phyloP scores from a whole-genome alignment of 1,140 invertebrate species.

The Solenopsis fugax region DNA sequence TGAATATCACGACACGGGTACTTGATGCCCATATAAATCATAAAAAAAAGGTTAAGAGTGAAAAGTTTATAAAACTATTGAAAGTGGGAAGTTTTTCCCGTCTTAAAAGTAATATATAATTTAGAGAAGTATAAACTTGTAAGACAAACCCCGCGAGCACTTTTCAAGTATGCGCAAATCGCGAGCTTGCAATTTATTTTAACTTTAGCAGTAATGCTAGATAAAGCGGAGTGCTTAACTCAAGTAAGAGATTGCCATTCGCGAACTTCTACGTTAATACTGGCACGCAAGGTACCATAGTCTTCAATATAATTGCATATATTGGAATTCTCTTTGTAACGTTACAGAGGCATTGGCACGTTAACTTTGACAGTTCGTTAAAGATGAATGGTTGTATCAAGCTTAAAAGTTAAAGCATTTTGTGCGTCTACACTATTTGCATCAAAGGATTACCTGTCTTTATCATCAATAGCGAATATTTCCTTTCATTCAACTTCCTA shows the following conservation, averaged over 20 bases:
- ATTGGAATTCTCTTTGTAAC: slow-evolving; percentile 57
- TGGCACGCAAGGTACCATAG: slow-evolving; percentile 8
- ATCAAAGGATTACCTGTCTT: not conserved
- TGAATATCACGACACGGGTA: slow-evolving; percentile 9
- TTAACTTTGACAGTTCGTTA: slow-evolving; percentile 15
- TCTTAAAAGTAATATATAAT: not conserved
- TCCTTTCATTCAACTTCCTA: slow-evolving; percentile 2
- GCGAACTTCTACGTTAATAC: slow-evolving; percentile 47
- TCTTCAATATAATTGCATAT: slow-evolving; percentile 53
- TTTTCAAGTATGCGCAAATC: slow-evolving; percentile 27
- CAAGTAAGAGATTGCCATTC: slow-evolving; percentile 18
- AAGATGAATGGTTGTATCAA: not conserved
- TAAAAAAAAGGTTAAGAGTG: not conserved
- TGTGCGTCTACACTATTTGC: not conserved
- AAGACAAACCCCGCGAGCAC: not conserved
- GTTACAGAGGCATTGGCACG: not conserved
- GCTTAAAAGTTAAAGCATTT: slow-evolving; percentile 17
- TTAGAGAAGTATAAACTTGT: not conserved
- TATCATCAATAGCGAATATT: not conserved
- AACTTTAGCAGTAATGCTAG: slow-evolving; percentile 51
- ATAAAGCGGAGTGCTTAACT: slow-evolving; percentile 44
- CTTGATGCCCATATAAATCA: not conserved
- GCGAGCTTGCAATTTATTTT: slow-evolving; percentile 46
- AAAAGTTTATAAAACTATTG: not conserved
- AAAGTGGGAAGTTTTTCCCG: not conserved